Evolutionary conservation across 2,797 vertebrate genomes (phyloP).

Genomic region (Crocodylus rhombifer): DNA sequence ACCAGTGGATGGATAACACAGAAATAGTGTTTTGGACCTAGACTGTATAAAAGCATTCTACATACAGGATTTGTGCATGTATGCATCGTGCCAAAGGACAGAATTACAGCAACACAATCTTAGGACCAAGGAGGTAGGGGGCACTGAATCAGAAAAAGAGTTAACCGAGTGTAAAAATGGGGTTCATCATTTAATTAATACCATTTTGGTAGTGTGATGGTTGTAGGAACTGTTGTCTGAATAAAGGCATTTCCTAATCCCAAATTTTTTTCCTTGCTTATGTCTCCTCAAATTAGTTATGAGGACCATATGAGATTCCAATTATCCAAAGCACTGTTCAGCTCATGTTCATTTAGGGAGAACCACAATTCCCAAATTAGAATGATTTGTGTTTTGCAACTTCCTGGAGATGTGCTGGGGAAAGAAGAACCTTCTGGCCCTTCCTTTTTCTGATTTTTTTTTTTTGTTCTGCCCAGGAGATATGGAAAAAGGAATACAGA

Average conservation of each 20-base stretch:
- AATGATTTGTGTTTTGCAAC: not conserved
- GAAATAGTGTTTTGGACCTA: not conserved
- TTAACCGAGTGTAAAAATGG: not conserved
- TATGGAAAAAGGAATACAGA: not conserved
- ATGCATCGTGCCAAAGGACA: not conserved
- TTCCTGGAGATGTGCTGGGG: not conserved
- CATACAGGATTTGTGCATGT: not conserved
- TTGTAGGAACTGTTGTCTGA: not conserved
- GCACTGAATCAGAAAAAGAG: not conserved
- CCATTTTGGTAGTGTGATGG: not conserved
- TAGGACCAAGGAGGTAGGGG: not conserved
- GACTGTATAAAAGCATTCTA: not conserved
- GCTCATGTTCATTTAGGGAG: not conserved
- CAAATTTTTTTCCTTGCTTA: not conserved
- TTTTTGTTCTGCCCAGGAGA: not conserved
- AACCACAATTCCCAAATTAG: not conserved
- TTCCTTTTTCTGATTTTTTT: not conserved
- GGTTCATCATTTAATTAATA: not conserved
- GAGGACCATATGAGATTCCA: not conserved
- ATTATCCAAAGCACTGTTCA: not conserved
- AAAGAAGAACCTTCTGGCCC: not conserved
- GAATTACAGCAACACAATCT: not conserved
- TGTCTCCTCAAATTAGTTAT: not conserved
- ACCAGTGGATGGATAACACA: not conserved
- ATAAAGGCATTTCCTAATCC: not conserved